Base-by-base conservation (phyloP, 2,888 invertebrate genomes). In the Chelonus formosanus region DNA sequence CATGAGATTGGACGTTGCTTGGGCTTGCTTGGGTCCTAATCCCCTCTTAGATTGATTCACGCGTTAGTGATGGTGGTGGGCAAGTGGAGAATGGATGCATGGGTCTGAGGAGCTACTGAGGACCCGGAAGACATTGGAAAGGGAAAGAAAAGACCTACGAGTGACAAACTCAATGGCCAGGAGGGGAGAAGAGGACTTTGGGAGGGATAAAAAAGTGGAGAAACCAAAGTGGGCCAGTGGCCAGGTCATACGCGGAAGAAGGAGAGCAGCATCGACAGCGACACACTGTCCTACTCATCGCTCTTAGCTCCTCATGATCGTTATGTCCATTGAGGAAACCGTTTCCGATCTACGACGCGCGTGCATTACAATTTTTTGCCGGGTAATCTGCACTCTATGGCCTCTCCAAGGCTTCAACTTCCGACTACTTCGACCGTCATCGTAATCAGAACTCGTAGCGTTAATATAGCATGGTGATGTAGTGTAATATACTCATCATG, bases 201-300 rank as follows among this genome's bases (percentile, higher is more conserved):
- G 56, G 59, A 36, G 55, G 48, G 47, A 56, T 60, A 65, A 71
- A 73, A 69, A 71, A 71, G 72, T 73, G 75, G 76, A 78, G 80
- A 79, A 77, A 80, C 75, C 80, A 79, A 83, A 83, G 83, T 82
- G 80, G 83, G 82, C 75, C 83, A 82, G 78, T 78, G 80, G 78
- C 79, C 80, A 79, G 82, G 82, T 83, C 82, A 82, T 79, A 78
- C 79, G 78, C 40, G 36, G 36, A 78, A 79, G 82, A 78, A 82
- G 80, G 79, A 81, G 80, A 77, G 76, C 78, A 75, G 76, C 78
- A 79, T 57, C 79, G 80, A 79, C 80, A 78, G 75, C 84, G 84
- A 83, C 84, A 84, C 81, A 84, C 84, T 84, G 83, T 84, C 84
- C 84, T 84, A 84, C 84, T 83, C 83, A 81, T 80, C 75, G 76